A percentile compares a stretch with the other conserved stretches of the same genome.
Evolutionary conservation across 2,888 invertebrate genomes (phyloP).

Genomic region (Altica lythri): DNA sequence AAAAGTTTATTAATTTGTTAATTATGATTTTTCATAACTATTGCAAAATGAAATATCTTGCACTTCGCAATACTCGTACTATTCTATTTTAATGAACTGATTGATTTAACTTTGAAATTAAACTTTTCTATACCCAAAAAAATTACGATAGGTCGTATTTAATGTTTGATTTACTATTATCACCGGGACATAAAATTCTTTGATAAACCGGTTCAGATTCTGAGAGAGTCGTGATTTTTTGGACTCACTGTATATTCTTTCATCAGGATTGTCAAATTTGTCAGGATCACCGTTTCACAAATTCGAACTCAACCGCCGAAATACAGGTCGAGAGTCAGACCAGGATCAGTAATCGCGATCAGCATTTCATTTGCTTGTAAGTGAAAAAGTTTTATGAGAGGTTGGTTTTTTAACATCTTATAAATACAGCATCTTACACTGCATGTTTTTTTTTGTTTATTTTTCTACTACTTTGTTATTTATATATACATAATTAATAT

Average conservation of each 20-base stretch:
- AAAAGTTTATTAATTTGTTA: too few relatives aligned
- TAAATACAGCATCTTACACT: conserved; percentile 47
- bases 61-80: too few relatives aligned
- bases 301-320: conserved; percentile 38
- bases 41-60: too few relatives aligned
- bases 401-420: conserved; percentile 37
- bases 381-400: conserved; percentile 37
- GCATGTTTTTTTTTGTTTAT: conserved; percentile 23
- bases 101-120: too few relatives aligned
- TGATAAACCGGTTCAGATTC: too few relatives aligned
- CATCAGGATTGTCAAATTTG: conserved; percentile 37
- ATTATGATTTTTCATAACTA: too few relatives aligned
- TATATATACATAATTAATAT: conserved; percentile 4
- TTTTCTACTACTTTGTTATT: conserved; percentile 11
- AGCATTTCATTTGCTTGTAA: conserved; percentile 51
- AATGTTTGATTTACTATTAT: too few relatives aligned
- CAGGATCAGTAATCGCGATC: conserved; percentile 43
- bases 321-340: conserved; percentile 34
- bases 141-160: too few relatives aligned
- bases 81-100: too few relatives aligned
- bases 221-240: too few relatives aligned
- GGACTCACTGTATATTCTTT: conserved; percentile 26
- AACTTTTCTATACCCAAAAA: too few relatives aligned
- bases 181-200: too few relatives aligned
- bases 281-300: conserved; percentile 45